These are phyloP conservation scores for Encarsia formosa DNA, from an alignment of 2,888 invertebrate species.

Conservation along the genomic window DNA sequence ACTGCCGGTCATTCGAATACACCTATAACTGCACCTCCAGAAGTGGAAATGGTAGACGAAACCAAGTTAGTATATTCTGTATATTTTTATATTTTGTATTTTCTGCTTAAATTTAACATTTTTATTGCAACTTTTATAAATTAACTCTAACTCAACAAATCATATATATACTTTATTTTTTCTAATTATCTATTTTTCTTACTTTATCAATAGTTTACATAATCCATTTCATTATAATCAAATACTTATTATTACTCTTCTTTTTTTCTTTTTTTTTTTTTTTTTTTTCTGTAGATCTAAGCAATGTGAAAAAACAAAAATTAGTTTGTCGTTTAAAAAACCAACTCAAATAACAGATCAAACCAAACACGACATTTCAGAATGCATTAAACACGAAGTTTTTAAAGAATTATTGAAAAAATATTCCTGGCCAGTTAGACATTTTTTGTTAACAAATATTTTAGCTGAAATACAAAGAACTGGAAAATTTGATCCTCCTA, in stretches of 20 bases:
- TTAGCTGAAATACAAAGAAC: constrained; percentile 25
- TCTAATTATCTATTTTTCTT: not conserved
- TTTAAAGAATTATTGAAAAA: constrained; percentile 22
- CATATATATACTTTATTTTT: not conserved
- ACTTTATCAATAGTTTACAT: too few relatives aligned
- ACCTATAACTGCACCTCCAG: constrained; percentile 88
- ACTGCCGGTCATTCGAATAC: constrained; percentile 96
- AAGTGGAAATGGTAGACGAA: constrained; percentile 94
- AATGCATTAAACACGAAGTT: constrained; percentile 29
- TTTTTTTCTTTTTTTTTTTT: constrained; percentile 1
- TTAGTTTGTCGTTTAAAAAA: too few relatives aligned
- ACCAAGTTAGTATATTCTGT: constrained; percentile 81
- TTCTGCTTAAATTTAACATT: constrained; percentile 2
- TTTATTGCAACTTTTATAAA: not conserved
- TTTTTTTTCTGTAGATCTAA: constrained; percentile 19
- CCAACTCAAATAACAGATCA: too few relatives aligned
- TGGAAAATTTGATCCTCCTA: constrained; percentile 1
- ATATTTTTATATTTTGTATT: constrained; percentile 32
- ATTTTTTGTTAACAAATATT: constrained; percentile 37
- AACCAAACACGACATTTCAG: constrained; percentile 5
- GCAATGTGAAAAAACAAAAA: not conserved
- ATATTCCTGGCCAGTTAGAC: constrained; percentile 34
- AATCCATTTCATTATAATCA: too few relatives aligned
- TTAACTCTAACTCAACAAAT: not conserved
- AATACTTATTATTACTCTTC: too few relatives aligned